Evolutionary conservation across 2,797 vertebrate species (phyloP), one percentile per base, ranked within the genome.

Genomic region (Melanotaenia pygmaea): DNA sequence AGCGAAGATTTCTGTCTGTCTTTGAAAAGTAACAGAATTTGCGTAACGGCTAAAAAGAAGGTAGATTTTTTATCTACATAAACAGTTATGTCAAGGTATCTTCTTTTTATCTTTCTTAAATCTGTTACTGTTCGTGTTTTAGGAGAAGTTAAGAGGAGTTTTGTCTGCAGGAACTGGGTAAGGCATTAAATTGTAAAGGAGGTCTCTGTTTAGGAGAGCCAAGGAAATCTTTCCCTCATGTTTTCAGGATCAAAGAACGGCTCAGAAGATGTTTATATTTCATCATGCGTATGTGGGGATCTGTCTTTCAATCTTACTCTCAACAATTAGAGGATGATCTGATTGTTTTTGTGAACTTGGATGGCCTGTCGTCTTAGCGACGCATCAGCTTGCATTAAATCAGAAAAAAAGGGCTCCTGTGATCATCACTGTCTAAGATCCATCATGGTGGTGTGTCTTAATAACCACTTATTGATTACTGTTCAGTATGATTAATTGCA

Each of bases 401-500:
- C 45, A 45, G 32, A 65, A 35, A 22, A 66, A 63, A 72, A 47
- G 10, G 5, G 68, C 26, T 67, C 16, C 11, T 62, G 54, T 50
- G n/a, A 56, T 72, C 51, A 65, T 73, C 71, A 50, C 57, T 73
- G 59, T 71, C 53, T 45, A 3, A 30, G 57, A 56, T 37, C 68
- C 12, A 26, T 82, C 69, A 16, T 61, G 59, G 58, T 20, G 20
- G 43, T 72, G 56, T 37, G 64, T 84, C 80, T 64, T 76, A 78
- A 82, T 81, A 78, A 80, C 28, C 60, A 60, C 71, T 72, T 58
- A 66, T 83, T 68, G 83, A 82, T 91, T 76, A 63, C 78, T 40
- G 73, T 60, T 32, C 66, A 26, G 45, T 53, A 1, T 86, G 86
- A 92, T 89, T 84, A 85, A 90, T 89, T 56, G 61, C 72, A 7